These are phyloP conservation scores for Podabrus alpinus DNA, from an alignment of 2,888 invertebrate species.

Conservation along the genomic window DNA sequence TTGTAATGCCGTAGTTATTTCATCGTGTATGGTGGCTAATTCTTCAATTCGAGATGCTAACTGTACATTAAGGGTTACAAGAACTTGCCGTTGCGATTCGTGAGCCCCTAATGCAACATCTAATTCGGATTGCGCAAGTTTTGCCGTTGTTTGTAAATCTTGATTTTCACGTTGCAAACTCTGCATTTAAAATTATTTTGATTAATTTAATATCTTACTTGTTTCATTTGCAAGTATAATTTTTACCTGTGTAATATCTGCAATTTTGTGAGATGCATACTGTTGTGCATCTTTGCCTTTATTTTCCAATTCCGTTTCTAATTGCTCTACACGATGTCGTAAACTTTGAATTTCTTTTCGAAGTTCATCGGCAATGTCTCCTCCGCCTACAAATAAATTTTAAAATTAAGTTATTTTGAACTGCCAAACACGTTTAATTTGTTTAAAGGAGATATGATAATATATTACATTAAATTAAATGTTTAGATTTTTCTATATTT, in stretches of 20 bases:
- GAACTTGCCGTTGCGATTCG: slow-evolving; percentile 79
- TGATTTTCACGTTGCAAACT: slow-evolving; percentile 67
- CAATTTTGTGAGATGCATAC: slow-evolving; percentile 52
- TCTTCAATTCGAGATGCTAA: slow-evolving; percentile 80
- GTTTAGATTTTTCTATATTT: not conserved
- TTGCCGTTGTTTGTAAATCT: slow-evolving; percentile 69
- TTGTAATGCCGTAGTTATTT: slow-evolving; percentile 79
- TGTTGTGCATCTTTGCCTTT: slow-evolving; percentile 82
- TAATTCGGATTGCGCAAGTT: slow-evolving; percentile 77
- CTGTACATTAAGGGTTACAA: slow-evolving; percentile 82
- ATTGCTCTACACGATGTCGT: slow-evolving; percentile 78
- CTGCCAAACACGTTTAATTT: not conserved
- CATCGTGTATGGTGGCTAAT: slow-evolving; percentile 80
- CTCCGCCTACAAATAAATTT: slow-evolving; percentile 53
- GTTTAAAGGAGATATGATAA: not conserved
- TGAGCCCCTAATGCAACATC: slow-evolving; percentile 79
- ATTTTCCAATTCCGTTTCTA: slow-evolving; percentile 79
- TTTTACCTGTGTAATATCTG: slow-evolving; percentile 43
- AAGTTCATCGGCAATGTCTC: slow-evolving; percentile 76
- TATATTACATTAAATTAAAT: not conserved
- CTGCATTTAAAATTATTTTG: slow-evolving; percentile 46
- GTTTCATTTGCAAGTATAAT: slow-evolving; percentile 48
- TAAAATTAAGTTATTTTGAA: not conserved
- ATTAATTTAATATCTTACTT: slow-evolving; percentile 4
- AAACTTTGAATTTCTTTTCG: slow-evolving; percentile 74